Evolutionary conservation across 2,113 vertebrate species (phyloP).

Genomic region (Calypte anna): DNA sequence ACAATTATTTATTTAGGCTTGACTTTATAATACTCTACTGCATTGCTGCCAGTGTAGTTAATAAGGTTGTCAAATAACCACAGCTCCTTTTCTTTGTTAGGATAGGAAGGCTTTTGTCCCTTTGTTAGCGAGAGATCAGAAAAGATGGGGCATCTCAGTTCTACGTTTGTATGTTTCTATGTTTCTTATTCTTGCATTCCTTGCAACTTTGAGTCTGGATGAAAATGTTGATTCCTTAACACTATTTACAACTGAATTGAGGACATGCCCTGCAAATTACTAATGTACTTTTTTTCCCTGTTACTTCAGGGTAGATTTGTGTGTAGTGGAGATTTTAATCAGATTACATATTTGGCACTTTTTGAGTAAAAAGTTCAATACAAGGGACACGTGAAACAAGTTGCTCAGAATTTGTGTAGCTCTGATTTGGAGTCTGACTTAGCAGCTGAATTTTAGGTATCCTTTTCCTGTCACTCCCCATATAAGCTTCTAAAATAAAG

Average conservation of each 20-base stretch:
- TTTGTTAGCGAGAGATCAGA: neutral
- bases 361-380: neutral
- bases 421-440: neutral
- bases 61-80: neutral
- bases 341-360: neutral
- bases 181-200: neutral
- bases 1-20: neutral
- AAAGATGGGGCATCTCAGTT: neutral
- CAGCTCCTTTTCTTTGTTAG: neutral
- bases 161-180: accelerated
- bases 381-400: neutral
- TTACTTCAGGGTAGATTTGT: neutral
- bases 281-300: neutral
- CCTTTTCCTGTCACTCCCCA: neutral
- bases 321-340: neutral
- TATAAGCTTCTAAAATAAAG: neutral
- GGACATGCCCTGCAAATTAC: neutral
- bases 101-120: neutral
- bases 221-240: neutral
- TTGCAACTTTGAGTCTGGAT: neutral
- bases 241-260: neutral
- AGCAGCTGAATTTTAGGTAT: neutral
- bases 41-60: neutral
- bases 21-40: neutral
- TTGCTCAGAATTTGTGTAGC: neutral